Evolutionary conservation across 2,888 invertebrate genomes (phyloP), one percentile per base, ranked within the genome.

Genomic region (Zaprionus bogoriensis): DNA sequence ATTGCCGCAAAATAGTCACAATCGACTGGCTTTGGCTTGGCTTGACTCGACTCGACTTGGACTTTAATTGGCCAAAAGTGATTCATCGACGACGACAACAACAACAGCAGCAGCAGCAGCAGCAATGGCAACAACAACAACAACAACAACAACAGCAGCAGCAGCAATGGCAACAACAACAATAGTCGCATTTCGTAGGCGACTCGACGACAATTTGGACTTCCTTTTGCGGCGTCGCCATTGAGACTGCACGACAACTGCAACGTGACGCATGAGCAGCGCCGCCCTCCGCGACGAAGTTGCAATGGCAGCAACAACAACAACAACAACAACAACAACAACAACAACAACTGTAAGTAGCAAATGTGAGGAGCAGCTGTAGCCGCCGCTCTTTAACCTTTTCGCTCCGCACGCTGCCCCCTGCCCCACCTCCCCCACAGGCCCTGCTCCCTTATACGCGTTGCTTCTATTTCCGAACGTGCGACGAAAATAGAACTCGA

Each of bases 221-320:
- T 70, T 70, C 70, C 70, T 70, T 70, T 70, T 70, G 69, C 61
- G 62, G 72, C 67, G 69, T 62, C 71, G 70, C 67, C 70, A 67
- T 70, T 72, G 70, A 72, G 70, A 67, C 72, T 62, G 72, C 70
- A 72, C 67, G 67, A 70, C 70, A 70, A 60, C 59, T 65, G 70
- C 68, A 69, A 70, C 66, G 66, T 68, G 68, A 68, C 68, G 68
- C 68, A 68, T 64, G 58, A 47, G 39, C 62, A 67, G 36, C 23
- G 48, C 52, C 65, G 53, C 61, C 64, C 63, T 48, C 60, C 63
- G 20, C 61, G 20, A 44, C 63, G 30, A 25, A 51, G 14, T 51
- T 51, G 32, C 50, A 32, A 30, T 48, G 23, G 4, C 27, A 27
- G 9, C 17, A 9, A 10, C 32, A 45, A 4, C 20, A 38, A 6